A percentile compares a stretch with the other conserved stretches of the same genome.
These are phyloP conservation scores for Xylophagus ater DNA, from an alignment of 2,888 invertebrate species.

Conservation along the genomic window DNA sequence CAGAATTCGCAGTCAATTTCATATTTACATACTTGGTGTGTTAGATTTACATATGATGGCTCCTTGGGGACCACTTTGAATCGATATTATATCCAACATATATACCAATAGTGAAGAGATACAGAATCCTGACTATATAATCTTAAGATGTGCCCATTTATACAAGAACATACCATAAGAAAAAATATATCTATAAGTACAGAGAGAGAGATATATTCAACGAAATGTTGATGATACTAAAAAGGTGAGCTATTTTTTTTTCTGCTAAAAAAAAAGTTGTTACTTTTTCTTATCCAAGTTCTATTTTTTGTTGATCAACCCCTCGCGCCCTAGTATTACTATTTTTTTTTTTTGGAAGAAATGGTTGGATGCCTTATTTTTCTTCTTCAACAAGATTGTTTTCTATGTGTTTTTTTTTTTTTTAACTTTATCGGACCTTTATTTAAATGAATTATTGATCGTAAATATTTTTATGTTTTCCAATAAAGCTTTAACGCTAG, in stretches of 20 bases:
- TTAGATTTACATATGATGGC: constrained; percentile 18
- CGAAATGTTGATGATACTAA: too few species aligned
- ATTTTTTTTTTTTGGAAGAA: too few species aligned
- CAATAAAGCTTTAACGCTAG: constrained; percentile 8
- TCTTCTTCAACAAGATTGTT: too few species aligned
- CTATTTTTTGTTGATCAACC: too few species aligned
- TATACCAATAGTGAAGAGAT: background rate
- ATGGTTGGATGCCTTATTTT: too few species aligned
- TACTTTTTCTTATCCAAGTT: too few species aligned
- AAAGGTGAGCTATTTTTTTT: too few species aligned
- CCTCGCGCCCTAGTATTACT: too few species aligned
- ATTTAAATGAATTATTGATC: constrained; percentile 15
- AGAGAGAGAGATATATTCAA: too few species aligned
- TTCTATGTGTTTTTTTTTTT: too few species aligned
- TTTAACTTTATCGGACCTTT: constrained; percentile 1
- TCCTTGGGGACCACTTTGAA: constrained; percentile 18
- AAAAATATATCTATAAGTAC: background rate
- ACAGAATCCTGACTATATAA: background rate
- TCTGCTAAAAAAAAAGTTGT: too few species aligned
- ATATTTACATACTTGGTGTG: constrained; percentile 21
- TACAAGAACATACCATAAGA: too few species aligned
- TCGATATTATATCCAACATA: constrained; percentile 10
- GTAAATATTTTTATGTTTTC: constrained; percentile 14
- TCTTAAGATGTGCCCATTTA: background rate
- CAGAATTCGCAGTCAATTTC: constrained; percentile 24